Base-by-base conservation (phyloP, 2,113 vertebrate species). In the Hippocampus zosterae region DNA sequence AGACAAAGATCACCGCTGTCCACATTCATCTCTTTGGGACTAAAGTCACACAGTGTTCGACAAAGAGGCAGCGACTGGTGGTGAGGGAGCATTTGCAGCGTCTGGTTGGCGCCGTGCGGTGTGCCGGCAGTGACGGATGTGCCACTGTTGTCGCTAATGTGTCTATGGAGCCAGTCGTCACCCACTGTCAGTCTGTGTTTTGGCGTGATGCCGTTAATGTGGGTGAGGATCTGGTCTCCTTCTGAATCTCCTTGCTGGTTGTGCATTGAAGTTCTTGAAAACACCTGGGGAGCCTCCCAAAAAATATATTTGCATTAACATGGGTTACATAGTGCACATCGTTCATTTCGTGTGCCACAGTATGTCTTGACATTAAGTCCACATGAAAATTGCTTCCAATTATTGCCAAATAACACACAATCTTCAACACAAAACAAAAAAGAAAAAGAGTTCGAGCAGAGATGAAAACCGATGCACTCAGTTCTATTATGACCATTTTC, bases 41-140 rank as follows among this genome's bases (percentile, higher is more conserved):
- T 92, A 0, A 94, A 94, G 91, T 95, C 88, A 52, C 84, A 93
- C 63, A 96, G 92, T 0, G 93, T 94, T 74, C 92, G 92, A 88
- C 94, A 93, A 5, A 96, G 92, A 0, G 94, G 89, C 2, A 74
- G 88, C 0, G 92, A 40, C 75, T 80, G 84, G 73, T 75, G 84
- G 65, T 61, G 70, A 57, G 46, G 57, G 68, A 82, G 81, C 71
- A 70, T 53, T 73, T 78, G 81, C 67, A 75, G 90, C 55, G 89
- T 87, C 25, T 93, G 91, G 79, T 91, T 88, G 84, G 91, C 85
- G 19, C 93, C 85, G 56, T 94, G 92, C 69, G 91, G 91, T 0
- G 87, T 85, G 80, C 87, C 89, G 73, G 85, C 88, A 0, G 92
- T 90, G 81, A 93, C 85, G 0, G 92, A 81, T 0, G 90, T 92